phyloP scores from a whole-genome alignment of 2,888 invertebrate species.

The Meghimatium bilineatum region DNA sequence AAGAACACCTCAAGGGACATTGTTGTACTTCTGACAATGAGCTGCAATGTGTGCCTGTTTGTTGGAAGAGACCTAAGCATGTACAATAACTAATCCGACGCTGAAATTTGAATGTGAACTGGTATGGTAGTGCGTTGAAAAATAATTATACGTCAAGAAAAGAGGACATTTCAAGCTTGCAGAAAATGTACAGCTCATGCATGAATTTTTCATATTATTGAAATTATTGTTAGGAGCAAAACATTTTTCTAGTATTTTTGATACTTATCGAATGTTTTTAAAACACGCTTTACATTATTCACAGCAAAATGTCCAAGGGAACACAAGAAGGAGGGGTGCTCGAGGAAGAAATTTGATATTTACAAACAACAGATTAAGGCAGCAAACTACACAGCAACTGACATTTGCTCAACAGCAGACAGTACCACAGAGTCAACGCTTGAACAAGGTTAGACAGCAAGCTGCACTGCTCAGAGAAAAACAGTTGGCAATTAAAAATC shows the following conservation, averaged over 20 bases:
- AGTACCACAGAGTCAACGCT: neutral
- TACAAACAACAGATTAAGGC: slow-evolving; percentile 21
- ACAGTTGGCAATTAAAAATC: slow-evolving; percentile 33
- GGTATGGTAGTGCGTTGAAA: too few species aligned
- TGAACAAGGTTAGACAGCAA: slow-evolving; percentile 30
- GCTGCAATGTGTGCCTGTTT: too few species aligned
- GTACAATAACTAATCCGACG: too few species aligned
- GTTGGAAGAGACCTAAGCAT: too few species aligned
- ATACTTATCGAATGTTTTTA: neutral
- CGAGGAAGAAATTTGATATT: slow-evolving; percentile 17
- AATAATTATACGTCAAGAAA: too few species aligned
- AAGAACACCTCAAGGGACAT: too few species aligned
- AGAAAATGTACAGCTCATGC: too few species aligned
- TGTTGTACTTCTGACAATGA: too few species aligned
- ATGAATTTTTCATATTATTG: too few species aligned
- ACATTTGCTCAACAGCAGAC: neutral
- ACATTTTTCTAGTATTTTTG: neutral
- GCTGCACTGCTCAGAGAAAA: slow-evolving; percentile 39
- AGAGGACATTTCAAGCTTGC: too few species aligned
- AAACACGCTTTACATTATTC: neutral
- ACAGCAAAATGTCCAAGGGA: slow-evolving; percentile 16
- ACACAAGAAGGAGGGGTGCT: neutral
- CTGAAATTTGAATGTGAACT: too few species aligned
- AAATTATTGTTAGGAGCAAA: too few species aligned
- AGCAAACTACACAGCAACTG: slow-evolving; percentile 7